phyloP scores from a whole-genome alignment of 2,797 vertebrate genomes.

The Hirundo rustica region DNA sequence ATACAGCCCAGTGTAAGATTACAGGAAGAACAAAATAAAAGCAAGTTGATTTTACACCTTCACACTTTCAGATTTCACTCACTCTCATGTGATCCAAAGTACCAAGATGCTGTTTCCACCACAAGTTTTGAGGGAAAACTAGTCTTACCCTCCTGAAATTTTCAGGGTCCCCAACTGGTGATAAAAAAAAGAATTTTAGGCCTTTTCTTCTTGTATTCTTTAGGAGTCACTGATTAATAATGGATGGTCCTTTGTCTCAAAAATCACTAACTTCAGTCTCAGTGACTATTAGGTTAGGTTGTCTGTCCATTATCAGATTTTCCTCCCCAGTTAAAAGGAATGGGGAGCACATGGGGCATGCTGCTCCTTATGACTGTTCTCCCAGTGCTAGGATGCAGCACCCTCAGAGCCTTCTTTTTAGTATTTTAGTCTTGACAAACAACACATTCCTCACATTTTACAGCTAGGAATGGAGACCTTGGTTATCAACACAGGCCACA shows the following conservation, averaged over 20 bases:
- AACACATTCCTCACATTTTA: neutral
- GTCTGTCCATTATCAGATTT: neutral
- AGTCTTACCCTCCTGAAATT: neutral
- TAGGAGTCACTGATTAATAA: neutral
- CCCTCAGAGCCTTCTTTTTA: neutral
- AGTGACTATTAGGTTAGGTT: neutral
- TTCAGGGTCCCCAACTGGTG: neutral
- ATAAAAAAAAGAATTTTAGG: neutral
- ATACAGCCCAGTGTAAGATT: neutral
- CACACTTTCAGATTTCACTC: neutral
- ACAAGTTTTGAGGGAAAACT: neutral
- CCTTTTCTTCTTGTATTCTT: neutral
- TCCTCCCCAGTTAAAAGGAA: neutral
- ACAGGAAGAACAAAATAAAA: neutral
- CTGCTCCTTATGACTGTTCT: neutral
- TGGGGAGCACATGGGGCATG: rapidly evolving
- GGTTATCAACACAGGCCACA: neutral
- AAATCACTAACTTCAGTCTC: neutral
- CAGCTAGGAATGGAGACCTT: neutral
- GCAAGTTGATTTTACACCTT: neutral
- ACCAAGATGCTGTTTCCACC: neutral
- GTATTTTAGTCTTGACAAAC: neutral
- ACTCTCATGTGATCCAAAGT: neutral
- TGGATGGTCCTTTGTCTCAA: neutral
- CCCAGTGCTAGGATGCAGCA: neutral